Evolutionary conservation across 2,797 vertebrate genomes (phyloP).

Genomic region (Ctenochaetus hawaiiensis): DNA sequence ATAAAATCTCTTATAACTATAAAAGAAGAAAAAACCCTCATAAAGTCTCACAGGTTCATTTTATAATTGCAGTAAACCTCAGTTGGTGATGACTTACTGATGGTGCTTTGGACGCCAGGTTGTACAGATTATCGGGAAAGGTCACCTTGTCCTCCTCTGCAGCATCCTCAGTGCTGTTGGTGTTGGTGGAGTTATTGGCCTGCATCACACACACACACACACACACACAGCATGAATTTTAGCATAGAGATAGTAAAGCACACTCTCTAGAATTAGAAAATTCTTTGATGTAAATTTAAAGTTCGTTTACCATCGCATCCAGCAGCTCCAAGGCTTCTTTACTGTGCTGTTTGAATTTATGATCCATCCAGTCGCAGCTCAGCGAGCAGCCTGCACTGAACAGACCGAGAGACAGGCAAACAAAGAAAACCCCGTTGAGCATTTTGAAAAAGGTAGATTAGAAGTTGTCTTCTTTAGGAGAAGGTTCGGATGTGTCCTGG

Average conservation of each 20-base stretch:
- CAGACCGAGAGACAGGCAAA: conserved; percentile 42
- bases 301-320: conserved; percentile 52
- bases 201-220: conserved; percentile 37
- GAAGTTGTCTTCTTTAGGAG: neutral
- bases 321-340: conserved; percentile 48
- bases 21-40: neutral
- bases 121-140: conserved; percentile 71
- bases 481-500: too few relatives aligned
- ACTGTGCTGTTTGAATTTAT: conserved; percentile 66
- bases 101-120: neutral
- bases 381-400: conserved; percentile 22
- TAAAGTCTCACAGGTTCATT: neutral
- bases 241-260: too few relatives aligned
- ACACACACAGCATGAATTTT: too few relatives aligned
- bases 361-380: conserved; percentile 72
- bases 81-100: too few relatives aligned
- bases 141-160: neutral
- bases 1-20: too few relatives aligned
- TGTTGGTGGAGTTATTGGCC: conserved; percentile 51
- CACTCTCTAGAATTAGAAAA: too few relatives aligned
- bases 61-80: neutral
- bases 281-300: neutral
- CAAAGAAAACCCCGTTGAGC: conserved; percentile 25
- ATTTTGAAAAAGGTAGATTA: conserved; percentile 29
- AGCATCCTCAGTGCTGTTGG: conserved; percentile 23